A percentile compares a stretch with the other conserved stretches of the same genome.
Evolutionary conservation across 2,888 invertebrate genomes (phyloP).

Genomic region (Ischnura elegans): DNA sequence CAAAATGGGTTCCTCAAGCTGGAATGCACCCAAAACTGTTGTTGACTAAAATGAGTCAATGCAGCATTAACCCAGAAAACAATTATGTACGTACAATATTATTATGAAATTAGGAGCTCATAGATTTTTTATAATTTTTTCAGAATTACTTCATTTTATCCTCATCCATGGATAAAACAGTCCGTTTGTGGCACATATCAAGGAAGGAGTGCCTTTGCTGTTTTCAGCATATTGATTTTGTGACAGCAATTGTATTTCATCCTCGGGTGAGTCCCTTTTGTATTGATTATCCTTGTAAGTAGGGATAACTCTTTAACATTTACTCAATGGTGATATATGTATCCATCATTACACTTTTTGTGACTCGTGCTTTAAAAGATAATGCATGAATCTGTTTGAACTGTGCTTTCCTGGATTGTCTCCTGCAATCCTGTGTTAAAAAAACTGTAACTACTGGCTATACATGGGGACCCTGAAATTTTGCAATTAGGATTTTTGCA

Average conservation of each 20-base stretch:
- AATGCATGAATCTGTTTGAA: no score
- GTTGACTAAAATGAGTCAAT: no score
- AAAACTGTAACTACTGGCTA: no score
- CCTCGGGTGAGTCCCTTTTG: slow-evolving; percentile 81
- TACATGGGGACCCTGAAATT: no score
- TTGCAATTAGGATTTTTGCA: no score
- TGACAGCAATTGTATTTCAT: slow-evolving; percentile 99
- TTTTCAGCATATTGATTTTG: slow-evolving; percentile 99
- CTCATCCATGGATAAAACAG: slow-evolving; percentile 99
- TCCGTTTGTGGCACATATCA: slow-evolving; percentile 98
- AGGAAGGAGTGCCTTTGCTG: slow-evolving; percentile 98
- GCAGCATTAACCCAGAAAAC: no score
- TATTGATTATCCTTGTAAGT: background rate
- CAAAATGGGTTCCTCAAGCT: no score
- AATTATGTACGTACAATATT: no score
- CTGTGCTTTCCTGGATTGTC: no score
- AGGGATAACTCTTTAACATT: background rate
- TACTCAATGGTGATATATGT: background rate
- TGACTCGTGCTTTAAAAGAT: background rate
- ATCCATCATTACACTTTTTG: background rate
- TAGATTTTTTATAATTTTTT: slow-evolving; percentile 71
- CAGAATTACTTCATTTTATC: slow-evolving; percentile 97
- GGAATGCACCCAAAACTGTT: no score
- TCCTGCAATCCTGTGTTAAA: no score
- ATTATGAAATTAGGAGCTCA: no score